These are phyloP conservation scores for Antechinus stuartii DNA, from an alignment of 2,113 vertebrate genomes.

Conservation along the genomic window DNA sequence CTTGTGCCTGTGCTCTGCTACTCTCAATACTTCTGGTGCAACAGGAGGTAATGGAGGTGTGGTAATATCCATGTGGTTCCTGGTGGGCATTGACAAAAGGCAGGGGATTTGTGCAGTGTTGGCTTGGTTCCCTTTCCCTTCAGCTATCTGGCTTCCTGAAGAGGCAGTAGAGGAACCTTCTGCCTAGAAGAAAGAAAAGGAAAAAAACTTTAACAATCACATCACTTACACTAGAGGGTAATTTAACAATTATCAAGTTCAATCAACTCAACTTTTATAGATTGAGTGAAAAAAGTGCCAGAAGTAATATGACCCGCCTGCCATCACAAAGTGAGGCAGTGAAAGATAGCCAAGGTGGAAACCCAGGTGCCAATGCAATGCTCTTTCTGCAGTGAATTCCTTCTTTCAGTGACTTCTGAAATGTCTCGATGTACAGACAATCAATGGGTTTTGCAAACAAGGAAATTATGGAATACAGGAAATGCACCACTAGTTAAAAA, in stretches of 20 bases:
- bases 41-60: conserved; percentile 94
- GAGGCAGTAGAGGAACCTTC: conserved; percentile 89
- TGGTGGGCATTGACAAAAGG: conserved; percentile 96
- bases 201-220: no score
- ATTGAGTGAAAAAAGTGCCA: not conserved
- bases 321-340: not conserved
- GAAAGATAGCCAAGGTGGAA: not conserved
- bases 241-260: not conserved
- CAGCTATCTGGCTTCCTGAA: conserved; percentile 86
- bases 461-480: not conserved
- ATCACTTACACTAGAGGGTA: not conserved
- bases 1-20: conserved; percentile 96
- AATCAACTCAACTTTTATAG: not conserved
- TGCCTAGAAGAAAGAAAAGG: conserved; percentile 80
- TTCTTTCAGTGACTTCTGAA: not conserved
- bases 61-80: conserved; percentile 98
- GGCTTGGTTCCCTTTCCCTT: conserved; percentile 87
- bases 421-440: not conserved
- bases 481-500: not conserved
- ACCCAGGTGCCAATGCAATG: not conserved
- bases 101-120: conserved; percentile 92
- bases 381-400: not conserved
- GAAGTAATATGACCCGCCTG: not conserved
- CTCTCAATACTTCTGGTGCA: conserved; percentile 95
- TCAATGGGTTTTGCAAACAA: not conserved